These are phyloP conservation scores for Drosophila pseudoobscura DNA, from an alignment of 1,140 invertebrate species.

Conservation along the genomic window DNA sequence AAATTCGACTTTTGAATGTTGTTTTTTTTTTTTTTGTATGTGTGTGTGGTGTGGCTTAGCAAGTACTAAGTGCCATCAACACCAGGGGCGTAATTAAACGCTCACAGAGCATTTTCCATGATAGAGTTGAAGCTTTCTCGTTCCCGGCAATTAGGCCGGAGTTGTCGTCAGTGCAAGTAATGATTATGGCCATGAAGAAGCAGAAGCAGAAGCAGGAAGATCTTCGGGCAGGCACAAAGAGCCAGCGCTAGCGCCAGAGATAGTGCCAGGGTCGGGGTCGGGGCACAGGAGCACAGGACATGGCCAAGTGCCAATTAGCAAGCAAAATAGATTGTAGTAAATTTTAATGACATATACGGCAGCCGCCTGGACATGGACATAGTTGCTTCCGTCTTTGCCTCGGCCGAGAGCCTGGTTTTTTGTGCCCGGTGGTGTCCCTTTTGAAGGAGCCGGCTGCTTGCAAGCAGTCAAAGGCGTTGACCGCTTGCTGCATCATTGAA, in stretches of 20 bases:
- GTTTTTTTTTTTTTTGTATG: too few species aligned
- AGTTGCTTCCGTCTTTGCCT: constrained; percentile 34
- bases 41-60: neutral
- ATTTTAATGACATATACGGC: constrained; percentile 77
- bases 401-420: constrained; percentile 32
- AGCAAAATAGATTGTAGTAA: constrained; percentile 81
- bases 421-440: constrained; percentile 19
- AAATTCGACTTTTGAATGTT: too few species aligned
- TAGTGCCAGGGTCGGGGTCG: too few species aligned
- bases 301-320: constrained; percentile 80
- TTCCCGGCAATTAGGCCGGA: constrained; percentile 46
- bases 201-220: constrained; percentile 29
- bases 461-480: constrained; percentile 72
- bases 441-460: constrained; percentile 42
- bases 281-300: constrained; percentile 38
- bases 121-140: constrained; percentile 16
- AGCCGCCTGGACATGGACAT: constrained; percentile 16
- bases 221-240: constrained; percentile 32
- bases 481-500: constrained; percentile 77
- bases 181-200: constrained; percentile 60
- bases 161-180: constrained; percentile 60
- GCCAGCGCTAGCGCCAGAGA: neutral
- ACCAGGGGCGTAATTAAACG: constrained; percentile 54
- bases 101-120: constrained; percentile 47
- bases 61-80: constrained; percentile 33